phyloP scores from a whole-genome alignment of 1,140 invertebrate genomes.

The Hycleus phaleratus region DNA sequence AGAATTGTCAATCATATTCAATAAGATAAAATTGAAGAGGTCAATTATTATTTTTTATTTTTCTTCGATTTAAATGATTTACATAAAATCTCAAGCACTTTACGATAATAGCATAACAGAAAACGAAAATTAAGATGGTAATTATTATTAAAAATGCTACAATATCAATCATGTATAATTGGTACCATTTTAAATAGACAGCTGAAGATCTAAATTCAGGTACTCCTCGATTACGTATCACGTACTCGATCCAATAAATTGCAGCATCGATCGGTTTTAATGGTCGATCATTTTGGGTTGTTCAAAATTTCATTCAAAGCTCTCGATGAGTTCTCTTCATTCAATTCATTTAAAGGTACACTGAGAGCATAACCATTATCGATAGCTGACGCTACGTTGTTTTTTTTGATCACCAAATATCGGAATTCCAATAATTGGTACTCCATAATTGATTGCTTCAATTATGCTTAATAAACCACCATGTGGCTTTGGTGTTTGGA shows the following conservation, averaged over 20 bases:
- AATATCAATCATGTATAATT: constrained; percentile 3
- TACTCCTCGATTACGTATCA: constrained; percentile 7
- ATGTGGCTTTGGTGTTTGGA: constrained; percentile 30
- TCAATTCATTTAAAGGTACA: constrained; percentile 8
- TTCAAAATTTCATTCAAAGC: constrained; percentile 16
- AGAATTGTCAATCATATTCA: neutral
- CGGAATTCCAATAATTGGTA: constrained; percentile 45
- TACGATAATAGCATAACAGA: no score
- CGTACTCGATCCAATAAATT: constrained; percentile 15
- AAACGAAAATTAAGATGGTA: no score
- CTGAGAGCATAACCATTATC: constrained; percentile 18
- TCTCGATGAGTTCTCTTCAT: constrained; percentile 3
- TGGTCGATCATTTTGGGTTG: constrained; percentile 14
- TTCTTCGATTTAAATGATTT: no score
- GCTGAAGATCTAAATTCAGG: constrained; percentile 7
- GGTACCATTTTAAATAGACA: constrained; percentile 2
- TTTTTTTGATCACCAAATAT: constrained; percentile 35
- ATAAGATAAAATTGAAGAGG: no score
- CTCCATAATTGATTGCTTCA: constrained; percentile 45
- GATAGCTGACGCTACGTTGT: constrained; percentile 29
- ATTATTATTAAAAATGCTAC: neutral
- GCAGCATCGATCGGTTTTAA: constrained; percentile 10
- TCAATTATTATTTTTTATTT: no score
- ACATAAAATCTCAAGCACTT: no score
- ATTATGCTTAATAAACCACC: constrained; percentile 27